Evolutionary conservation across 1,140 invertebrate genomes (phyloP), one percentile per base, ranked within the genome.

Genomic region (Drosophila paulistorum): DNA sequence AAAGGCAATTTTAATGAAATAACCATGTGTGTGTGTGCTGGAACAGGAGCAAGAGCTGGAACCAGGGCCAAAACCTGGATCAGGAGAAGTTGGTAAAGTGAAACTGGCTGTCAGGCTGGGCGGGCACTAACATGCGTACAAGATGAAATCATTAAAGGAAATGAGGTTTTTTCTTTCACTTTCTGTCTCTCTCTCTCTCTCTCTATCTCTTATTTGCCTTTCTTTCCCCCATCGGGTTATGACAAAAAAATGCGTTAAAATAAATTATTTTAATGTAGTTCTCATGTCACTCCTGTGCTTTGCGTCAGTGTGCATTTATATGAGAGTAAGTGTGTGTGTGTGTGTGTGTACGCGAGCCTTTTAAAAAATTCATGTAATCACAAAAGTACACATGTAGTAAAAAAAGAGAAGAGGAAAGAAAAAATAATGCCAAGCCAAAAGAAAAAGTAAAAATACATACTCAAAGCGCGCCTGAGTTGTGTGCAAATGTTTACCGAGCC

Each of bases 181-280:
- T 1, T 17, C 17, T 17, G 17, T 30, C 6, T 30, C 6, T 7
- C 30, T 7, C 3, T 30, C 30, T 7, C 30, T 26, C 23, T 26
- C 23, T 26, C 23, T 26, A 1, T 20, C 1, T 87, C 5, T 17
- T 11, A 11, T 51, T 51, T 23, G 9, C 13, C 45, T 51, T 51
- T 89, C 84, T 89, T 89, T 80, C 83, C 77, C 84, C 84, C 84
- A 90, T 90, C 85, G 84, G 84, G 84, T 90, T 89, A 89, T 89
- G 84, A 89, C 85, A 89, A 89, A 89, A 79, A 89, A 89, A 89
- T 84, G 80, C 84, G 84, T 89, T 89, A 89, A 89, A 89, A 89
- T 89, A 90, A 89, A 90, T 89, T 90, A 89, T 89, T 89, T 89
- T 89, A 89, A 89, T 89, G 84, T 89, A 89, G 84, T 90, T 89